These are phyloP conservation scores for Picathartes gymnocephalus DNA, from an alignment of 2,113 vertebrate species.

Conservation along the genomic window DNA sequence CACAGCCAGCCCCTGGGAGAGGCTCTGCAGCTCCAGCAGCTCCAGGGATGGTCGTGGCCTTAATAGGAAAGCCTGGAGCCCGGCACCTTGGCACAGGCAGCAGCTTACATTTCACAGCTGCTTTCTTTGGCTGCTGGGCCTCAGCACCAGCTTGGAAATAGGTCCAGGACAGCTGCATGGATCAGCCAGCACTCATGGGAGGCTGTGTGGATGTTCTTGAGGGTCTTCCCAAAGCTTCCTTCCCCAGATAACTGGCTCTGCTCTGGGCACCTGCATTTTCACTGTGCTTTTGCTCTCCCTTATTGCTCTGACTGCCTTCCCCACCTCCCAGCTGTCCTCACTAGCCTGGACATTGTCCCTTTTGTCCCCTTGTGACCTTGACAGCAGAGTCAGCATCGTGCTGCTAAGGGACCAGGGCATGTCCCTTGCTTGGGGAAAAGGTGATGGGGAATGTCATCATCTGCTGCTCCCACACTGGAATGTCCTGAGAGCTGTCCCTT, in stretches of 20 bases:
- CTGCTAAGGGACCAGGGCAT: background rate
- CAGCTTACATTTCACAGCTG: slow-evolving; percentile 62
- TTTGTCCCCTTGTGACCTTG: background rate
- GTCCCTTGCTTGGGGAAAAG: background rate
- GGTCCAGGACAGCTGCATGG: background rate
- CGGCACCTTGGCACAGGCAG: slow-evolving; percentile 44
- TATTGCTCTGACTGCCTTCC: background rate
- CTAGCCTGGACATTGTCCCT: background rate
- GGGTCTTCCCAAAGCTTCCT: background rate
- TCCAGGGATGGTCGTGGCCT: slow-evolving; percentile 50
- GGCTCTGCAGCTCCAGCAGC: slow-evolving; percentile 19
- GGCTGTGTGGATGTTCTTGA: background rate
- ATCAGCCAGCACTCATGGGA: rapidly evolving
- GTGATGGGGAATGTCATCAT: rapidly evolving
- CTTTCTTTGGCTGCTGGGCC: slow-evolving; percentile 53
- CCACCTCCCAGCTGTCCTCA: background rate
- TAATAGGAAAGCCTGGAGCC: slow-evolving; percentile 66
- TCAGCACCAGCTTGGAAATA: slow-evolving; percentile 28
- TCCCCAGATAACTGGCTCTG: background rate
- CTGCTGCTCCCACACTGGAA: background rate
- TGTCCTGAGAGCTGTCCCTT: background rate
- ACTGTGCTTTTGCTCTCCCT: background rate
- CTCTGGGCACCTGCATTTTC: background rate
- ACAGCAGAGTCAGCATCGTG: background rate
- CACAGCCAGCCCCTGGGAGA: background rate